Evolutionary conservation across 2,888 invertebrate genomes (phyloP).

Genomic region (Itoplectis maculator): DNA sequence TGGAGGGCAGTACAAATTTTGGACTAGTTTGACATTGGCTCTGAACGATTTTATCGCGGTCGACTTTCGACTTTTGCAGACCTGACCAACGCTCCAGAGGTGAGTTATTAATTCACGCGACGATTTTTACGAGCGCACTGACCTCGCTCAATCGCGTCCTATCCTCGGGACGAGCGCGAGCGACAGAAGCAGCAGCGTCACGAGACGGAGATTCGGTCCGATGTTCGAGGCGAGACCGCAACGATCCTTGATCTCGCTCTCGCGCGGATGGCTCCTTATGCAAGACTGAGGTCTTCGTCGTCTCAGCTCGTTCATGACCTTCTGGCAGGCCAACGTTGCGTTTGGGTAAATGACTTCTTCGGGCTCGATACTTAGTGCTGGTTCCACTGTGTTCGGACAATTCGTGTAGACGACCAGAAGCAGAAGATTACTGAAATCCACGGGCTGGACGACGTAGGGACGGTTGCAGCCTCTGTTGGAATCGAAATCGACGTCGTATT

Average conservation of each 20-base stretch:
- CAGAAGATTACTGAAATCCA: conserved; percentile 92
- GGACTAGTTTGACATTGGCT: conserved; percentile 68
- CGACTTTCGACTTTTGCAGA: conserved; percentile 1
- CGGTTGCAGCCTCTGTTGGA: conserved; percentile 79
- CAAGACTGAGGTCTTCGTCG: conserved; percentile 91
- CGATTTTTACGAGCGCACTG: conserved; percentile 45
- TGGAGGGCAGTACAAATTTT: conserved; percentile 55
- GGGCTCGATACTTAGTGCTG: conserved; percentile 83
- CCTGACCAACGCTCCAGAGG: conserved; percentile 20
- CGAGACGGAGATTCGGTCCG: conserved; percentile 71
- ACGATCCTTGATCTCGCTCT: conserved; percentile 85
- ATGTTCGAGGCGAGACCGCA: conserved; percentile 78
- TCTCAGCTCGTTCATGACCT: conserved; percentile 86
- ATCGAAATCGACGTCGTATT: conserved; percentile 77
- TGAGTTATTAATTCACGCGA: conserved; percentile 14
- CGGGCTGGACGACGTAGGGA: conserved; percentile 90
- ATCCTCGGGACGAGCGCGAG: conserved; percentile 44
- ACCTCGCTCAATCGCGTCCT: conserved; percentile 55
- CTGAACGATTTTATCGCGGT: conserved; percentile 53
- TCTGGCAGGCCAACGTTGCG: conserved; percentile 88
- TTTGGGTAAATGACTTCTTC: conserved; percentile 85
- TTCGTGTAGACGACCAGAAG: conserved; percentile 90
- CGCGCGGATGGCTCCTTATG: conserved; percentile 91
- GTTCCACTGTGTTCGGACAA: conserved; percentile 86
- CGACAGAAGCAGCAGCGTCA: conserved; percentile 53